These are phyloP conservation scores for Bombus cullumanus DNA, from an alignment of 1,140 invertebrate species.

Conservation along the genomic window DNA sequence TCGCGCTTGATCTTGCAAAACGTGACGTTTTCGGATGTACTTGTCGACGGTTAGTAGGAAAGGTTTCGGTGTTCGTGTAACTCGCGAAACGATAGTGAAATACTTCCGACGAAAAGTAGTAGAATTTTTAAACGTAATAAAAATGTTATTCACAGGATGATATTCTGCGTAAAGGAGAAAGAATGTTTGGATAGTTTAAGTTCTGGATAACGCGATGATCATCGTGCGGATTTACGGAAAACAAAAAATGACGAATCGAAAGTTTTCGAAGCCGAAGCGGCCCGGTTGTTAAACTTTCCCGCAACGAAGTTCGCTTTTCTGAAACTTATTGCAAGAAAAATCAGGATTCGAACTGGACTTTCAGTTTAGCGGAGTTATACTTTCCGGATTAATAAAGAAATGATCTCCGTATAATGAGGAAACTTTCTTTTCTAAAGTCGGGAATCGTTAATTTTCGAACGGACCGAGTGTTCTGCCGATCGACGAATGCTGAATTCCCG, in stretches of 20 bases:
- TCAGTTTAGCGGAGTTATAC: constrained; percentile 23
- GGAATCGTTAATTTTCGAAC: constrained; percentile 40
- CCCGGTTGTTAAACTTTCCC: constrained; percentile 22
- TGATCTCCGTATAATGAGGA: constrained; percentile 30
- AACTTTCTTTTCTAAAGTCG: constrained; percentile 27
- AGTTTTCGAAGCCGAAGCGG: not conserved
- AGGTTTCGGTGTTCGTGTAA: not conserved
- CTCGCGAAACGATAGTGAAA: not conserved
- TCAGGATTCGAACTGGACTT: constrained; percentile 10
- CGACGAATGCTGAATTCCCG: not conserved
- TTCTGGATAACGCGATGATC: not conserved
- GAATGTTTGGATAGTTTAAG: not conserved
- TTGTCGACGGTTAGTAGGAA: not conserved
- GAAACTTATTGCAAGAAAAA: constrained; percentile 37
- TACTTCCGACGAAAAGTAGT: not conserved
- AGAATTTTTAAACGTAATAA: not conserved
- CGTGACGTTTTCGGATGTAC: not conserved
- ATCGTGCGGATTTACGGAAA: not conserved
- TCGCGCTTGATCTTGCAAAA: not conserved
- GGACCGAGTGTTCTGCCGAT: constrained; percentile 1
- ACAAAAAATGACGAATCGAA: constrained; percentile 3
- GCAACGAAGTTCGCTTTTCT: not conserved
- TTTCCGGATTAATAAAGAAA: constrained; percentile 32
- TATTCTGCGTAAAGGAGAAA: not conserved
- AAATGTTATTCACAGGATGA: not conserved